A percentile compares a stretch with the other conserved stretches of the same genome.
These are phyloP conservation scores for Eupithecia vulgata DNA, from an alignment of 2,888 invertebrate genomes.

Conservation along the genomic window DNA sequence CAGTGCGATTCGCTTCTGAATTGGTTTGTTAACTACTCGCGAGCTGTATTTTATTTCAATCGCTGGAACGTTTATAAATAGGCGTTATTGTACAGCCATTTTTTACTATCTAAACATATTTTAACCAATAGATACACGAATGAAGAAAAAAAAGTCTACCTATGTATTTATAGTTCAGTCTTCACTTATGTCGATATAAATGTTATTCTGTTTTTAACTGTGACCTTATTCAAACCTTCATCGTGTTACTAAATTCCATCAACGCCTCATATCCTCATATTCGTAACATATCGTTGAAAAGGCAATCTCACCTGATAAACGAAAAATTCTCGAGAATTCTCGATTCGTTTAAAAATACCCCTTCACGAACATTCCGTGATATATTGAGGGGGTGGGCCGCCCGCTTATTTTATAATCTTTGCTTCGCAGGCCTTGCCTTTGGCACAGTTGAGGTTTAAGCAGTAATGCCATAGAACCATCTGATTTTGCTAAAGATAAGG, in stretches of 20 bases:
- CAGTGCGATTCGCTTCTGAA: no score
- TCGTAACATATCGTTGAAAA: conserved; percentile 34
- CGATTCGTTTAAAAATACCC: conserved; percentile 43
- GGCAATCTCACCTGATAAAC: conserved; percentile 45
- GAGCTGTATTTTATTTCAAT: no score
- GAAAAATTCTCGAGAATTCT: conserved; percentile 43
- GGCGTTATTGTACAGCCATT: no score
- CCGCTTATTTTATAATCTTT: conserved; percentile 52
- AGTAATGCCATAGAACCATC: conserved; percentile 10
- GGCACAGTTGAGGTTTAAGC: conserved; percentile 27
- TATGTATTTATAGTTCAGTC: not conserved
- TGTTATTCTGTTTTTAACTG: not conserved
- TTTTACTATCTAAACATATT: no score
- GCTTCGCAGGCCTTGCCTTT: conserved; percentile 48
- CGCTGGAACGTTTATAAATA: no score
- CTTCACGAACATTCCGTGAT: conserved; percentile 39
- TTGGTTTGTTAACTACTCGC: no score
- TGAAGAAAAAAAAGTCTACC: no score
- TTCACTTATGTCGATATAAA: not conserved
- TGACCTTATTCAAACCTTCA: not conserved
- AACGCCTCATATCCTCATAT: conserved; percentile 6
- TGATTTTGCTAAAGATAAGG: not conserved
- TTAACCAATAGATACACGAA: no score
- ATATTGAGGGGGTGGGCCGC: conserved; percentile 34
- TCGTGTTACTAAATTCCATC: not conserved